phyloP scores from a whole-genome alignment of 1,140 invertebrate genomes.

The Drosophila gunungcola region DNA sequence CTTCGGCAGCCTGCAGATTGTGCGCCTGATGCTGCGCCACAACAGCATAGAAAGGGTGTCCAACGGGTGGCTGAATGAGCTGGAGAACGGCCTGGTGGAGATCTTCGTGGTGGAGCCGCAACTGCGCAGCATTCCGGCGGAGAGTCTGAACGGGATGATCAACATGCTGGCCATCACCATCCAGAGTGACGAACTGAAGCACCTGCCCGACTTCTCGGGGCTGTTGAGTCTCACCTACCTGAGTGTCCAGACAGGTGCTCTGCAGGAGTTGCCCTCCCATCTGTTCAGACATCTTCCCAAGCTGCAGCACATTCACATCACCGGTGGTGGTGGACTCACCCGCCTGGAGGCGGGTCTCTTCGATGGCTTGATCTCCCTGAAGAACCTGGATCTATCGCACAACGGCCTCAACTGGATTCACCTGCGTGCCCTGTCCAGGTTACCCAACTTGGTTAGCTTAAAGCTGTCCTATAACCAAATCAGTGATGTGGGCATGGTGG shows the following conservation, averaged over 20 bases:
- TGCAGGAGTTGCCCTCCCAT: slow-evolving; percentile 89
- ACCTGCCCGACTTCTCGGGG: slow-evolving; percentile 89
- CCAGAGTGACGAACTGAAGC: slow-evolving; percentile 90
- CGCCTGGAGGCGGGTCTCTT: slow-evolving; percentile 90
- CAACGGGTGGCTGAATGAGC: slow-evolving; percentile 91
- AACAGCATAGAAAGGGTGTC: slow-evolving; percentile 93
- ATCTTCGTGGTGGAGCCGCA: slow-evolving; percentile 93
- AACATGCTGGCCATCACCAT: slow-evolving; percentile 93
- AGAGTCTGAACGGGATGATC: slow-evolving; percentile 90
- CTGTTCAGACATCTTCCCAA: slow-evolving; percentile 90
- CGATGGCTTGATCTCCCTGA: slow-evolving; percentile 90
- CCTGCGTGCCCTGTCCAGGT: slow-evolving; percentile 89
- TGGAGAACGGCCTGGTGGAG: slow-evolving; percentile 91
- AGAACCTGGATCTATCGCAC: slow-evolving; percentile 90
- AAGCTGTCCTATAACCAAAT: slow-evolving; percentile 90
- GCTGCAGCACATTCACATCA: slow-evolving; percentile 91
- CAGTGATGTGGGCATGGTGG: slow-evolving; percentile 91
- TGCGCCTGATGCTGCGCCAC: slow-evolving; percentile 92
- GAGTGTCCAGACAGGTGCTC: slow-evolving; percentile 89
- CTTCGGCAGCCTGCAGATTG: slow-evolving; percentile 90
- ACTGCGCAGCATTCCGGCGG: slow-evolving; percentile 90
- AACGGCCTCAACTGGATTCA: slow-evolving; percentile 93
- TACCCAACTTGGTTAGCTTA: slow-evolving; percentile 90
- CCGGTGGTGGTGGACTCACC: slow-evolving; percentile 88
- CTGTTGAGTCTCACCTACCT: slow-evolving; percentile 88